phyloP scores from a whole-genome alignment of 1,140 invertebrate species.

The Drosophila aff. region DNA sequence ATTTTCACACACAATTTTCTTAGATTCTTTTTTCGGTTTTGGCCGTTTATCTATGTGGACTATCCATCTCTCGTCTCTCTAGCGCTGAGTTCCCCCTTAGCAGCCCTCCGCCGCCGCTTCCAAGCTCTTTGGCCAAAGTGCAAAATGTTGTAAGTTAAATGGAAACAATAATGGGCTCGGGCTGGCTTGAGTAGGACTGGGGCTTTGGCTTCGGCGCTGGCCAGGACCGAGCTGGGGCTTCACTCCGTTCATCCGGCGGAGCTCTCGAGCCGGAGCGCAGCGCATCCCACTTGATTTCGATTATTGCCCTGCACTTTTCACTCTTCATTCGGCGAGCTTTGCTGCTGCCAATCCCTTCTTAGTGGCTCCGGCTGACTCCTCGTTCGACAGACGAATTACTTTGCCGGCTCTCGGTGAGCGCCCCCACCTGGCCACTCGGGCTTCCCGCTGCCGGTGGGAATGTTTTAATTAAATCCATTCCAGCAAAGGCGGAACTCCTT shows the following conservation, averaged over 20 bases:
- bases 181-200: conserved; percentile 19
- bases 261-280: conserved; percentile 24
- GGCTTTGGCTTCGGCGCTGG: conserved; percentile 23
- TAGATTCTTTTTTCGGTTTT: conserved; percentile 38
- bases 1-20: conserved; percentile 77
- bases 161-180: conserved; percentile 79
- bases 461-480: conserved; percentile 75
- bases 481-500: conserved; percentile 6
- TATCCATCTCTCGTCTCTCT: conserved; percentile 42
- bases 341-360: conserved; percentile 59
- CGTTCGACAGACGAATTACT: conserved; percentile 73
- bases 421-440: conserved; percentile 30
- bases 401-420: conserved; percentile 24
- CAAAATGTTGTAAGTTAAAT: conserved; percentile 82
- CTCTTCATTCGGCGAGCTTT: conserved; percentile 49
- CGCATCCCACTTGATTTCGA: conserved; percentile 52
- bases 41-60: conserved; percentile 65
- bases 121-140: conserved; percentile 69
- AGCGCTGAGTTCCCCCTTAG: conserved; percentile 15
- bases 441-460: conserved; percentile 17
- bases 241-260: conserved; percentile 19
- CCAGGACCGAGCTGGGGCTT: conserved; percentile 10
- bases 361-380: conserved; percentile 27
- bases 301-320: conserved; percentile 76
- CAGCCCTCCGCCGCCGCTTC: conserved; percentile 28